A percentile compares a stretch with the other conserved stretches of the same genome.
These are phyloP conservation scores for Chrysemys picta DNA, from an alignment of 2,113 vertebrate genomes.

Conservation along the genomic window DNA sequence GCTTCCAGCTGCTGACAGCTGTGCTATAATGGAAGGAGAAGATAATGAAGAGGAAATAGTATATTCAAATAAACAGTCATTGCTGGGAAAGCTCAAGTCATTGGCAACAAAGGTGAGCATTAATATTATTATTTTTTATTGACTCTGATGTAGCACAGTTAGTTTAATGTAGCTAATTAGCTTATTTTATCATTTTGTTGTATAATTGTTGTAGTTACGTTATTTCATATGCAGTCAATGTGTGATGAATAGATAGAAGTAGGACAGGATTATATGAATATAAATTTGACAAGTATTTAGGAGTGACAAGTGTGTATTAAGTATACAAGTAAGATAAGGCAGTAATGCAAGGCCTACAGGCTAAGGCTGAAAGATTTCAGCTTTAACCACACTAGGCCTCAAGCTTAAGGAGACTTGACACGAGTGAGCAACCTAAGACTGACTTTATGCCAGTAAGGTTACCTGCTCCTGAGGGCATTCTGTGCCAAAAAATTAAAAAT, in stretches of 20 bases:
- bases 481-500: no score
- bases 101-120: constrained; percentile 93
- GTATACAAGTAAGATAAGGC: neutral
- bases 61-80: constrained; percentile 92
- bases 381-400: neutral
- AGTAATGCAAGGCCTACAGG: neutral
- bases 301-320: neutral
- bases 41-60: constrained; percentile 95
- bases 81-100: constrained; percentile 94
- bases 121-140: constrained; percentile 6
- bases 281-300: neutral
- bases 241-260: neutral
- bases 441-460: neutral
- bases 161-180: neutral
- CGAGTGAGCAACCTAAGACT: neutral
- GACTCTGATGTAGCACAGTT: neutral
- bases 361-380: neutral
- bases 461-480: no score
- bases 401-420: neutral
- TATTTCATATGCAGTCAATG: neutral
- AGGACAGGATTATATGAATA: neutral
- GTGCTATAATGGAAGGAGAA: constrained; percentile 98
- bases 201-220: neutral
- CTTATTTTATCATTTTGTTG: neutral
- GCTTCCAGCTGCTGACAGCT: constrained; percentile 95